These are phyloP conservation scores for Polyodon spathula DNA, from an alignment of 2,113 vertebrate genomes.

Conservation along the genomic window DNA sequence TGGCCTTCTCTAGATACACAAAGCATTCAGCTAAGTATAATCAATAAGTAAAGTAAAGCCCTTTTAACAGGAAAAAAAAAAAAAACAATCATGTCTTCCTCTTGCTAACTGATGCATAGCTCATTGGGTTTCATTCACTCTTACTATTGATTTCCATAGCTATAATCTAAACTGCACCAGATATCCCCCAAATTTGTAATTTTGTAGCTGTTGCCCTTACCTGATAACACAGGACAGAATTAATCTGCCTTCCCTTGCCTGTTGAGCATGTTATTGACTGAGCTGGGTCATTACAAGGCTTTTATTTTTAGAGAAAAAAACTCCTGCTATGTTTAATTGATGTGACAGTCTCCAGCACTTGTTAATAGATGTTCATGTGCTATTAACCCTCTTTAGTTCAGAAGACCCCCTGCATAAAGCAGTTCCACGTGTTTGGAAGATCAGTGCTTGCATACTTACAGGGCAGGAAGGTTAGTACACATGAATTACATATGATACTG, in stretches of 20 bases:
- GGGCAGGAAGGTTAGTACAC: neutral
- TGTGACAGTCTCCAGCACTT: no score
- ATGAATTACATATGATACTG: no score
- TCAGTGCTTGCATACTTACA: neutral
- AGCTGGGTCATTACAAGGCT: no score
- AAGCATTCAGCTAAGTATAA: conserved; percentile 29
- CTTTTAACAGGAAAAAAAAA: conserved; percentile 20
- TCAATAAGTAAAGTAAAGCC: conserved; percentile 37
- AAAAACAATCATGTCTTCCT: conserved; percentile 29
- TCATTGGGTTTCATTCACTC: conserved; percentile 40
- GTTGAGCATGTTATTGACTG: no score
- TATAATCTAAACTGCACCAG: conserved; percentile 41
- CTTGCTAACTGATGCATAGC: conserved; percentile 33
- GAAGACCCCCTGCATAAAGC: no score
- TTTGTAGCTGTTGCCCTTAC: conserved; percentile 17
- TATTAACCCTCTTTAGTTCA: no score
- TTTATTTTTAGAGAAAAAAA: no score
- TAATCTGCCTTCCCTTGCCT: no score
- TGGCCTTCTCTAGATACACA: conserved; percentile 29
- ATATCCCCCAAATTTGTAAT: conserved; percentile 45
- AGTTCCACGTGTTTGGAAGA: no score
- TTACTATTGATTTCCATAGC: conserved; percentile 41
- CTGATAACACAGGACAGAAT: conserved; percentile 33
- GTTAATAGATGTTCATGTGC: no score
- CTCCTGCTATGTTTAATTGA: no score